Conservation (phyloP, 1,140 invertebrate species). For the Sminthurinus signatus region DNA sequence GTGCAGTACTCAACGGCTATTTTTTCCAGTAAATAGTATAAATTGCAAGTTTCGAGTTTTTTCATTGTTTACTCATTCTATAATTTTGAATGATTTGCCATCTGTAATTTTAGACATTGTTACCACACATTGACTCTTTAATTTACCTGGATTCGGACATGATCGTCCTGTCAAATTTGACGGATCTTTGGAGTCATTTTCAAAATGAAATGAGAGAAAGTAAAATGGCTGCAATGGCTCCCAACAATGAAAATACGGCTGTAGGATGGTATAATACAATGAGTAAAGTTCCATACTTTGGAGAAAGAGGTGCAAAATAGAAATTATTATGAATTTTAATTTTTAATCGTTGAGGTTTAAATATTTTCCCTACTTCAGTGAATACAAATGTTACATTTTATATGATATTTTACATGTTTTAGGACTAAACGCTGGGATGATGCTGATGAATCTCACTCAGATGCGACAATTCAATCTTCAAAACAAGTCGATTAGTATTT, state of each 20-base stretch:
- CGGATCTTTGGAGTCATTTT: constrained; percentile 77
- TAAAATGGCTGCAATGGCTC: constrained; percentile 78
- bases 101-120: constrained; percentile 55
- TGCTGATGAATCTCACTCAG: constrained; percentile 92
- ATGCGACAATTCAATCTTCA: constrained; percentile 81
- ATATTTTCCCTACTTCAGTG: no score
- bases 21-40: constrained; percentile 72
- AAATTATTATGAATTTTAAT: no score
- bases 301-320: constrained; percentile 46
- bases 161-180: constrained; percentile 73
- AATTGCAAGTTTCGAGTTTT: constrained; percentile 16
- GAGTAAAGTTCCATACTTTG: constrained; percentile 90
- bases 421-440: constrained; percentile 93
- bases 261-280: constrained; percentile 94
- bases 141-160: constrained; percentile 91
- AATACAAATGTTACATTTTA: background rate
- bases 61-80: constrained; percentile 27
- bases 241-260: constrained; percentile 84
- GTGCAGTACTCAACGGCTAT: constrained; percentile 84
- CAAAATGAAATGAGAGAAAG: constrained; percentile 66
- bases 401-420: constrained; percentile 41
- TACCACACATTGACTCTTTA: constrained; percentile 72
- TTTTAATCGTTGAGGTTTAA: no score
- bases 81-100: background rate
- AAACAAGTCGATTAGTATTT: constrained; percentile 72